phyloP scores from a whole-genome alignment of 2,797 vertebrate species.

The Megaceryle alcyon region DNA sequence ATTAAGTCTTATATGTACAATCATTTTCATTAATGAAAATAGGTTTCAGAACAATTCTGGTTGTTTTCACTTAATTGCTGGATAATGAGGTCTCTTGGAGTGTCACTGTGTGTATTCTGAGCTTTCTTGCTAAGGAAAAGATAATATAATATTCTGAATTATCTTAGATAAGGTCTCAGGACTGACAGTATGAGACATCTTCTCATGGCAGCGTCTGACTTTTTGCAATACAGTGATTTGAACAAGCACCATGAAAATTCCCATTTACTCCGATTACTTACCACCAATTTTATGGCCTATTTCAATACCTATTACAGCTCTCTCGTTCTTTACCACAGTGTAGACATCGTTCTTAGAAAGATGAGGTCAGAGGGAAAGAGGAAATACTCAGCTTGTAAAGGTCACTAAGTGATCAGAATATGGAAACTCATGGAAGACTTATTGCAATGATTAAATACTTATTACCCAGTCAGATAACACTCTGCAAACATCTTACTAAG shows the following conservation, averaged over 20 bases:
- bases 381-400: slow-evolving; percentile 30
- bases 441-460: slow-evolving; percentile 23
- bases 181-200: slow-evolving; percentile 7
- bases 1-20: slow-evolving; percentile 42
- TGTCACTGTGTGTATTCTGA: slow-evolving; percentile 6
- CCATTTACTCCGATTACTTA: slow-evolving; percentile 47
- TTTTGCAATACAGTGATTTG: slow-evolving; percentile 14
- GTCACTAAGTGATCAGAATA: slow-evolving; percentile 30
- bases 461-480: slow-evolving; percentile 14
- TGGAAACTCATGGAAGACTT: slow-evolving; percentile 9
- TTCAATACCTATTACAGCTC: slow-evolving; percentile 28
- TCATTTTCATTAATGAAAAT: slow-evolving; percentile 55
- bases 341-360: neutral
- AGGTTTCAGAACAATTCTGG: slow-evolving; percentile 31
- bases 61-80: slow-evolving; percentile 50
- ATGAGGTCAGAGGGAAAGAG: neutral
- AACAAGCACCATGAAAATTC: slow-evolving; percentile 52
- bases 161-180: slow-evolving; percentile 22
- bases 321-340: neutral
- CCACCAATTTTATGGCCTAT: slow-evolving; percentile 42
- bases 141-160: slow-evolving; percentile 36
- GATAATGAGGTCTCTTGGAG: slow-evolving; percentile 31
- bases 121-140: slow-evolving; percentile 28
- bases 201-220: neutral
- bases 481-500: neutral